Base-by-base conservation (phyloP, 2,888 invertebrate species). In the Noctua pronuba region DNA sequence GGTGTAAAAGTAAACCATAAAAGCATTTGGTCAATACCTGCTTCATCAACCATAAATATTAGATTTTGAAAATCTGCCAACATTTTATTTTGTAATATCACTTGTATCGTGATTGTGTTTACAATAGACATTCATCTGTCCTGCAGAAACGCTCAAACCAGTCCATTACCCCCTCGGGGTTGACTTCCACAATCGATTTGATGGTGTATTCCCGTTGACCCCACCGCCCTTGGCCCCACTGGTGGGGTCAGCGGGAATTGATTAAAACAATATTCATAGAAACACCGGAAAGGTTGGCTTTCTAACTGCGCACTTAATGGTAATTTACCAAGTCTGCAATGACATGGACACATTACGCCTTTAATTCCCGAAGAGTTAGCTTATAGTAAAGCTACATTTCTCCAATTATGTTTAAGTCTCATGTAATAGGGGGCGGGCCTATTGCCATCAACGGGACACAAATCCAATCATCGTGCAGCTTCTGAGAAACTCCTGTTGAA, bases 181-280 rank as follows among this genome's bases (percentile, higher is more conserved):
- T 46, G 55, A 13, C n/a, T 38, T 65, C 65, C 55, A 65, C 49
- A 41, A 65, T 64, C n/a, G 28, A 64, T 78, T 80, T 24, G 16
- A 18, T n/a, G n/a, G n/a, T n/a, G n/a, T n/a, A n/a, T n/a, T n/a
- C n/a, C n/a, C n/a, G n/a, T n/a, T n/a, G n/a, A n/a, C n/a, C n/a
- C n/a, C n/a, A n/a, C n/a, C n/a, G n/a, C n/a, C n/a, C n/a, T n/a
- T n/a, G n/a, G n/a, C n/a, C n/a, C n/a, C n/a, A n/a, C n/a, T n/a
- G n/a, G n/a, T n/a, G n/a, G n/a, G n/a, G n/a, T n/a, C n/a, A n/a
- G n/a, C n/a, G n/a, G n/a, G n/a, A n/a, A n/a, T n/a, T n/a, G n/a
- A n/a, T n/a, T n/a, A n/a, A n/a, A n/a, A n/a, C n/a, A n/a, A n/a
- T n/a, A n/a, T 31, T 58, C 21, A 2, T 81, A n/a, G 31, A 46